Evolutionary conservation across 2,888 invertebrate genomes (phyloP).

Genomic region (Artemia sinica): DNA sequence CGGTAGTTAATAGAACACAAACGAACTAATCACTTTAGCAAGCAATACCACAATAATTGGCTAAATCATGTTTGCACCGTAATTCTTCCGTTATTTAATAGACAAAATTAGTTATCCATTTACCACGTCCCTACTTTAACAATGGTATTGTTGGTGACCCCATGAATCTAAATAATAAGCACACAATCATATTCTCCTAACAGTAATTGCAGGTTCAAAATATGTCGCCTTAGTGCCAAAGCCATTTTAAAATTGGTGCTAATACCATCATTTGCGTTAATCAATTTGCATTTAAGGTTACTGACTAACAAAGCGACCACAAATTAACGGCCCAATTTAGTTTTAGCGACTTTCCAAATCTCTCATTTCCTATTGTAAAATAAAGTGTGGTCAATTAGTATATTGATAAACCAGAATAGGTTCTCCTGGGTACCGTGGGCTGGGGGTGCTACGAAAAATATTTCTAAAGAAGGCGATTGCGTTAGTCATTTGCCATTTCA

Average conservation of each 20-base stretch:
- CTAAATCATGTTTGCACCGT: not conserved
- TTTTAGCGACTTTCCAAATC: too few species aligned
- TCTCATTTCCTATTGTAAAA: too few species aligned
- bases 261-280: conserved; percentile 12
- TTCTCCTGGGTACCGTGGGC: too few species aligned
- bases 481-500: too few species aligned
- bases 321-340: not conserved
- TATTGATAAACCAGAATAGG: too few species aligned
- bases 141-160: conserved; percentile 12
- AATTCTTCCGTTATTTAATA: conserved; percentile 9
- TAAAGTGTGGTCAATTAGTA: too few species aligned
- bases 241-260: conserved; percentile 6
- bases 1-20: too few species aligned
- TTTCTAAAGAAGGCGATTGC: too few species aligned
- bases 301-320: conserved; percentile 12
- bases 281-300: not conserved
- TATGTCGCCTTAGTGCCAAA: conserved; percentile 7
- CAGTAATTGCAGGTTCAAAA: conserved; percentile 11
- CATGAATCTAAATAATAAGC: conserved; percentile 11
- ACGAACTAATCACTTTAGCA: too few species aligned
- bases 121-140: conserved; percentile 3
- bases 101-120: conserved; percentile 1
- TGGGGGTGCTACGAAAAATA: too few species aligned
- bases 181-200: not conserved
- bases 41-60: too few species aligned